Conservation (phyloP, 1,140 invertebrate species). For the Hestina assimilis region DNA sequence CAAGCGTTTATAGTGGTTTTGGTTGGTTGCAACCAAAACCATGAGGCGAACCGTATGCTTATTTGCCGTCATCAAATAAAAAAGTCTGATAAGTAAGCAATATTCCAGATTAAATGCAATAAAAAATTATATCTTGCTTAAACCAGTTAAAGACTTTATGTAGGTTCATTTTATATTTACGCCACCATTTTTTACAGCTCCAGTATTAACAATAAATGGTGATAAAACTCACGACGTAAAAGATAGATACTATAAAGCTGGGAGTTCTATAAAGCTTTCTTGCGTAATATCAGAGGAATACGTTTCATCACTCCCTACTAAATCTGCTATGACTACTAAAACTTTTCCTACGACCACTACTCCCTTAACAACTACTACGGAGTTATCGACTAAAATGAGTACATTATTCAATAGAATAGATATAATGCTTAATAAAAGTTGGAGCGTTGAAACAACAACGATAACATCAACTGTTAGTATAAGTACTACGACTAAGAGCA, state of each 20-base stretch:
- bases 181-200: conserved; percentile 72
- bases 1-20: no score
- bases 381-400: conserved; percentile 66
- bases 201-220: conserved; percentile 83
- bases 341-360: conserved; percentile 41
- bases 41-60: no score
- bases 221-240: conserved; percentile 83
- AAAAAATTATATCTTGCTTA: not conserved
- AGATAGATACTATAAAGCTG: conserved; percentile 86
- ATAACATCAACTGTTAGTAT: conserved; percentile 67
- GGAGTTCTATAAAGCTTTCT: conserved; percentile 84
- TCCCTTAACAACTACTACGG: conserved; percentile 54
- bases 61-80: no score
- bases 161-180: conserved; percentile 13
- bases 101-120: conserved; percentile 12
- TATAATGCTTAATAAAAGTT: conserved; percentile 72
- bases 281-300: conserved; percentile 77
- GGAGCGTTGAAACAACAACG: conserved; percentile 70
- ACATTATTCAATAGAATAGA: conserved; percentile 73
- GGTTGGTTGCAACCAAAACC: no score
- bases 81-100: no score
- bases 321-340: conserved; percentile 45
- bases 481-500: conserved; percentile 61
- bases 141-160: conserved; percentile 15
- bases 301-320: conserved; percentile 47